Base-by-base conservation (phyloP, 2,113 vertebrate genomes). In the Cyanoderma ruficeps region DNA sequence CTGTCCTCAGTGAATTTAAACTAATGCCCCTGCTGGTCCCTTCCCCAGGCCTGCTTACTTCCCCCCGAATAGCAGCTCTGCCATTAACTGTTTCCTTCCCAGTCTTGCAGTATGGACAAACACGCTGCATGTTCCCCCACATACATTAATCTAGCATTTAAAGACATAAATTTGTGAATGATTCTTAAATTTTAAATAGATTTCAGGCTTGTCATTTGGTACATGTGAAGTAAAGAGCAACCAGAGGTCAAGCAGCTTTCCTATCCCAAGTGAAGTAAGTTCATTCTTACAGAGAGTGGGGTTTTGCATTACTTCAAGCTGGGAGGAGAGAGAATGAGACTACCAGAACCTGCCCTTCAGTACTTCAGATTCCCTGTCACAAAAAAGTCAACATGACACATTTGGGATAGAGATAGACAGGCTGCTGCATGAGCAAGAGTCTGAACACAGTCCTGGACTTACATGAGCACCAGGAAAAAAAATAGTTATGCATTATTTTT, bases 91-190 rank as follows among this genome's bases (percentile, higher is more conserved):
- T 44, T 70, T 50, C 13, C 31, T 68, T 80, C n/a, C 50, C 65
- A 46, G 1, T 3, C 72, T 2, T 17, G 19, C 42, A 81, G 31
- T 56, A 75, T 25, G 61, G n/a, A 31, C 9, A 63, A 49, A 42
- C 1, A 0, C 2, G 9, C 35, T 15, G 4, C 0, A 0, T 17
- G 15, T 4, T 31, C 15, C n/a, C 19, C 67, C 78, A 53, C 6
- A 46, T 25, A 69, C 6, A 33, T 15, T 42, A 35, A 75, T 35
- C 30, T 65, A 21, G 21, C 19, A 21, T 35, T 87, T 71, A n/a
- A 35, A 83, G 35, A 56, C 5, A 13, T 4, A 78, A 28, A 70
- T 59, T 67, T 30, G 42, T 52, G 30, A 87, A 90, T 25, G 20
- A 6, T 23, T 91, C 41, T 70, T 20, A 10, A 50, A 65, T 76